Base-by-base conservation (phyloP, 2,113 vertebrate genomes). In the Campylomormyrus tamandua region DNA sequence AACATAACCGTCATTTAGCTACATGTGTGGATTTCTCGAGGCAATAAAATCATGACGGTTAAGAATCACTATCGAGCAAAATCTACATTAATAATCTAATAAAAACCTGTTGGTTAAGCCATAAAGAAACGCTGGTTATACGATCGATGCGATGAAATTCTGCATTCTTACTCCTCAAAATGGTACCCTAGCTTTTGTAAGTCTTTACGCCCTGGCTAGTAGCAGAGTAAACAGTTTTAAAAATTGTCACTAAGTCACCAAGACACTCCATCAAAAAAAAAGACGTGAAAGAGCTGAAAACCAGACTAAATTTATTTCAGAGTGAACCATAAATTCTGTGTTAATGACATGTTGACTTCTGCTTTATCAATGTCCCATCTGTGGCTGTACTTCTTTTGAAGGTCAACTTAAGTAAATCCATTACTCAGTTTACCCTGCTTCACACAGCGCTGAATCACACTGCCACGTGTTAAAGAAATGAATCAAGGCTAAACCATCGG, bases 401-500 rank as follows among this genome's bases (percentile, higher is more conserved):
- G 62, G 62, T 70, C 62, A 70, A 21, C 15, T 80, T 0, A 80
- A 80, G 2, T 77, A 42, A 84, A 46, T 11, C 8, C 83, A 84
- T 87, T 46, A 87, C 49, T 87, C 84, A 49, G 19, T 27, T 85
- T 49, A 53, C 45, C 27, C 49, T 3, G 45, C 17, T 42, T 17
- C 46, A 50, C 24, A 52, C 46, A 17, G 46, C 17, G n/a, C 7
- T 52, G 48, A 52, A 87, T 87, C 84, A 87, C 50, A 52, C 49
- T 53, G 85, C 85, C 85, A 87, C 85, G 49, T 87, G 85, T 31
- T 87, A 87, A 39, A 86, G 19, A 86, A 27, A 48, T 46, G 21
- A 84, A 84, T 48, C 83, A 84, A 48, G 42, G 42, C 39, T 27
- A 39, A 48, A 52, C 27, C 11, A 86, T 3, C 24, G 7, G 45